phyloP scores from a whole-genome alignment of 2,797 vertebrate species.

The Peromyscus melanophrys region DNA sequence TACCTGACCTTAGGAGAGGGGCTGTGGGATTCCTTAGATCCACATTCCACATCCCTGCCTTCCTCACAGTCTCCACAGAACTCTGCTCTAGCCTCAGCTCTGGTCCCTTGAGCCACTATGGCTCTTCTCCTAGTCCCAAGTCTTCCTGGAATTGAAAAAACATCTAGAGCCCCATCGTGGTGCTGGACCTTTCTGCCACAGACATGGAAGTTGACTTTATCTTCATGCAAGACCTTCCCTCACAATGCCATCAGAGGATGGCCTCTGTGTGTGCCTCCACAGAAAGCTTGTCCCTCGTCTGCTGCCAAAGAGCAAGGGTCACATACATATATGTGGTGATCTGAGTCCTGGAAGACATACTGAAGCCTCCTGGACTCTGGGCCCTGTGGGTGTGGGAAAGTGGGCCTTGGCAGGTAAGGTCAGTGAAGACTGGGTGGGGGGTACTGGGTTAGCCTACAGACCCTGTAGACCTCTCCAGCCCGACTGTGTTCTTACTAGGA shows the following conservation, averaged over 20 bases:
- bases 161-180: not conserved
- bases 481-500: not conserved
- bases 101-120: not conserved
- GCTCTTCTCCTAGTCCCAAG: not conserved
- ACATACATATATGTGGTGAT: not conserved
- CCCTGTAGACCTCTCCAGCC: fast-evolving
- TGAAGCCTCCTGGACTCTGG: not conserved
- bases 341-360: not conserved
- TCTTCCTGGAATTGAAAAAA: not conserved
- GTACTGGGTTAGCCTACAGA: fast-evolving
- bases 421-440: too few species aligned
- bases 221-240: not conserved
- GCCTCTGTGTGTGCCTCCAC: not conserved
- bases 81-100: not conserved
- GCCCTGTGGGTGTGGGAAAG: not conserved
- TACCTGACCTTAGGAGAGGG: not conserved
- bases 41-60: not conserved
- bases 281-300: not conserved
- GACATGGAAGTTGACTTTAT: not conserved
- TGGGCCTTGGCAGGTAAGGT: not conserved
- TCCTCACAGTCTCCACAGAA: not conserved
- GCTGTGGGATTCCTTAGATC: too few species aligned
- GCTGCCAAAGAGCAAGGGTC: not conserved
- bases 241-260: too few species aligned
- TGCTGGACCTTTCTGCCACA: not conserved